A percentile compares a stretch with the other conserved stretches of the same genome.
phyloP scores from a whole-genome alignment of 2,113 vertebrate genomes.

The Machaerirhynchus nigripectus region DNA sequence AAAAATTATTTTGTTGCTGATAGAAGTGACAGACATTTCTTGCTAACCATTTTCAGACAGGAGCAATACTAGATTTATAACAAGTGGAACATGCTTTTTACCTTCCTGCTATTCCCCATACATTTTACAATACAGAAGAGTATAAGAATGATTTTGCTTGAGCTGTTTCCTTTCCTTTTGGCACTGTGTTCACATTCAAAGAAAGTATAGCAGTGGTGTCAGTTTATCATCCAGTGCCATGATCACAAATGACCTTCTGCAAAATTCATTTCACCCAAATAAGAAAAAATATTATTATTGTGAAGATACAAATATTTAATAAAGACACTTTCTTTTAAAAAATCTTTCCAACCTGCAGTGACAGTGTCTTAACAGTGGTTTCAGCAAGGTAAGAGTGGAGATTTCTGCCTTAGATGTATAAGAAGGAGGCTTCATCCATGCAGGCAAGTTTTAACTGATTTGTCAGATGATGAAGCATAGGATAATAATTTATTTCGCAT shows the following conservation, averaged over 20 bases:
- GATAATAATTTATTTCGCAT: not conserved
- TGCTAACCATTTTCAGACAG: constrained; percentile 5
- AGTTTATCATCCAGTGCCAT: not conserved
- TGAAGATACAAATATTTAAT: not conserved
- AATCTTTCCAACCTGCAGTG: not conserved
- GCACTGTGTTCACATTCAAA: not conserved
- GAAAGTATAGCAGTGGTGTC: not conserved
- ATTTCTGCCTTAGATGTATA: not conserved
- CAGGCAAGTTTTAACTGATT: not conserved
- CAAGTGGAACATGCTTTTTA: not conserved
- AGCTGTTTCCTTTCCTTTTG: constrained; percentile 29
- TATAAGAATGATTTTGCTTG: not conserved
- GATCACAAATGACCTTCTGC: not conserved
- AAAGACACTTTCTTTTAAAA: not conserved
- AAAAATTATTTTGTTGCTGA: not conserved
- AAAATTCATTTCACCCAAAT: not conserved
- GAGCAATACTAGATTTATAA: not conserved
- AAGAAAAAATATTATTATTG: not conserved
- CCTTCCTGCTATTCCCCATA: not conserved
- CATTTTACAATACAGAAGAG: constrained; percentile 10
- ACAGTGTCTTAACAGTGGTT: not conserved
- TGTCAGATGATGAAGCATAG: not conserved
- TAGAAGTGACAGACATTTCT: constrained; percentile 10
- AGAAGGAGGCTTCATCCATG: not conserved
- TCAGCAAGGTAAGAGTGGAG: not conserved